phyloP scores from a whole-genome alignment of 2,113 vertebrate genomes.

The Vulpes vulpes region DNA sequence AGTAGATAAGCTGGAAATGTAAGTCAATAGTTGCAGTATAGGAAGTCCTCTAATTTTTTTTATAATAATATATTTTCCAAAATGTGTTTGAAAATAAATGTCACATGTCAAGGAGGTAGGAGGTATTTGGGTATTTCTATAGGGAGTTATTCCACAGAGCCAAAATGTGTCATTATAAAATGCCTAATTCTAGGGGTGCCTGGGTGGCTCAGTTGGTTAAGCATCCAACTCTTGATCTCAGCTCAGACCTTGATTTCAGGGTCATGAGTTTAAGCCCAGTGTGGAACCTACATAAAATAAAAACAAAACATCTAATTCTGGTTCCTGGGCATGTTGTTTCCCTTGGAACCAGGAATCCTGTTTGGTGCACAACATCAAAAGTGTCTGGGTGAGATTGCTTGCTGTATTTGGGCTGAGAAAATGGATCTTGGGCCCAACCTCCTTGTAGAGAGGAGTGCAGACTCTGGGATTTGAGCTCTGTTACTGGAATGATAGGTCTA shows the following conservation, averaged over 20 bases:
- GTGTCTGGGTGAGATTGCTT: neutral
- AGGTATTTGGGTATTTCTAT: neutral
- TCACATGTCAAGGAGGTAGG: neutral
- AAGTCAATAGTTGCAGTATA: neutral
- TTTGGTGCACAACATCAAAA: neutral
- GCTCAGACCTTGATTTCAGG: neutral
- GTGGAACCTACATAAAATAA: neutral
- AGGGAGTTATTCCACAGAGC: neutral
- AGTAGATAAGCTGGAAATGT: neutral
- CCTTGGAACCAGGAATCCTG: neutral
- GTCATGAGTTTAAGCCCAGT: neutral
- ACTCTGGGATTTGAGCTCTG: neutral
- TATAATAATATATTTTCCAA: neutral
- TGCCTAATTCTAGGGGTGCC: neutral
- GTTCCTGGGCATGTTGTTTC: neutral
- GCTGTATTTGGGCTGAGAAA: neutral
- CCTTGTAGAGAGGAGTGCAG: neutral
- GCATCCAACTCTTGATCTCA: neutral
- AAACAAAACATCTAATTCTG: neutral
- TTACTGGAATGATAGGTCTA: neutral
- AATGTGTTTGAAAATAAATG: constrained; percentile 34
- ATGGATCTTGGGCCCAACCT: neutral
- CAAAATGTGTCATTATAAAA: neutral
- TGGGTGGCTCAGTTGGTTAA: neutral
- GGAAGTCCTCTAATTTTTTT: neutral